Evolutionary conservation across 2,797 vertebrate species (phyloP).

Genomic region (Tachyglossus aculeatus): DNA sequence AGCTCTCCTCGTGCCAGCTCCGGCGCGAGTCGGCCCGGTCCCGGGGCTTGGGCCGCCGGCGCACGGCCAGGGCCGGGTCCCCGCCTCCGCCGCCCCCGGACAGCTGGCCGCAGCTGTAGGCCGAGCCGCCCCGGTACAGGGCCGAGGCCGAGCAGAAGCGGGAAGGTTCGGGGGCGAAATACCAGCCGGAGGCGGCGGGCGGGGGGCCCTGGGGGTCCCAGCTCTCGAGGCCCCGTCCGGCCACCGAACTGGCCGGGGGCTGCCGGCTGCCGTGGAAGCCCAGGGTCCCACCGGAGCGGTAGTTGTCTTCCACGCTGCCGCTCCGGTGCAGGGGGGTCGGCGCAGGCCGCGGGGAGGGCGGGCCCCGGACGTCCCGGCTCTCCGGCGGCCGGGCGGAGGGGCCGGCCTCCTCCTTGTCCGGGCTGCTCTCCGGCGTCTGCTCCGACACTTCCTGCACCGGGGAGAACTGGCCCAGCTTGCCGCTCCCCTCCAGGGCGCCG

Average conservation of each 20-base stretch:
- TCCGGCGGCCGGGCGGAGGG: slow-evolving; percentile 59
- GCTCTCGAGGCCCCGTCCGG: slow-evolving; percentile 82
- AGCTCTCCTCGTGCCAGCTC: slow-evolving; percentile 97
- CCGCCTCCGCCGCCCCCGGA: slow-evolving; percentile 63
- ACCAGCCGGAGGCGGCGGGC: slow-evolving; percentile 85
- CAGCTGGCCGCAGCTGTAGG: slow-evolving; percentile 84
- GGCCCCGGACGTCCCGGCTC: slow-evolving; percentile 51
- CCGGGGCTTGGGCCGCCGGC: slow-evolving; percentile 78
- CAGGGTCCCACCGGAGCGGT: slow-evolving; percentile 79
- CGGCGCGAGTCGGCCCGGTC: slow-evolving; percentile 86
- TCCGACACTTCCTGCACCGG: slow-evolving; percentile 92
- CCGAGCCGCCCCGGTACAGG: slow-evolving; percentile 72
- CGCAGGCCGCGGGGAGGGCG: slow-evolving; percentile 50
- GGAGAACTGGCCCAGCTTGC: slow-evolving; percentile 90
- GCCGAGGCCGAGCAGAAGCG: slow-evolving; percentile 88
- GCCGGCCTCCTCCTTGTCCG: slow-evolving; percentile 80
- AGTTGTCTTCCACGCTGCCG: slow-evolving; percentile 86
- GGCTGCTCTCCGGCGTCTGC: slow-evolving; percentile 88
- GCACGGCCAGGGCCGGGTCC: slow-evolving; percentile 78
- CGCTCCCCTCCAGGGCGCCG: slow-evolving; percentile 74
- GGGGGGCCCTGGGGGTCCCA: slow-evolving; percentile 95
- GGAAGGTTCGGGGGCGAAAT: slow-evolving; percentile 83
- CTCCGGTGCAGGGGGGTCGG: slow-evolving; percentile 81
- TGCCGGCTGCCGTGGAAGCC: slow-evolving; percentile 90
- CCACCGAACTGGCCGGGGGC: slow-evolving; percentile 78